Evolutionary conservation across 1,140 invertebrate genomes (phyloP).

Genomic region (Riptortus pedestris): DNA sequence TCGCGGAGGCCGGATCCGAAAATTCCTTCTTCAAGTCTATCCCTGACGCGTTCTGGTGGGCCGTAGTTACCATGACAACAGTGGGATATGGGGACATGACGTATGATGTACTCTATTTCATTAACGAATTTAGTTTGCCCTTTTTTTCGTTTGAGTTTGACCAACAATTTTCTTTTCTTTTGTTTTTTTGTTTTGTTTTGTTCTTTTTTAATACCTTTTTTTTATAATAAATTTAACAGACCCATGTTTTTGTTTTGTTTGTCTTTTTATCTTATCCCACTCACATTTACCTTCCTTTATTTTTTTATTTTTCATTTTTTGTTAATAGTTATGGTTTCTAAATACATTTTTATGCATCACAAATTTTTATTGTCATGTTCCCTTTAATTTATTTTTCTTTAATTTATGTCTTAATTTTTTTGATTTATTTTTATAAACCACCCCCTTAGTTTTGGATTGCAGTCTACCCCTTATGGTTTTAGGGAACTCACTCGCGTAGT

Average conservation of each 20-base stretch:
- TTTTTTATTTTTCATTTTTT: background rate
- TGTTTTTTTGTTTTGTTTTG: background rate
- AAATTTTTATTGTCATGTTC: constrained; percentile 10
- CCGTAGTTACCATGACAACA: constrained; percentile 85
- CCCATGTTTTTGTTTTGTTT: background rate
- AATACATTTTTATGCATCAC: background rate
- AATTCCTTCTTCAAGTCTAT: constrained; percentile 96
- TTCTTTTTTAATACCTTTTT: too few species aligned
- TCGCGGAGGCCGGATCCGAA: constrained; percentile 92
- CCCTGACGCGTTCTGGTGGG: constrained; percentile 95
- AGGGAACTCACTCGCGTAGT: constrained; percentile 26
- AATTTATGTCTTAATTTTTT: background rate
- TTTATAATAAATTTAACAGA: background rate
- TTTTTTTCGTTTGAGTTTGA: constrained; percentile 27
- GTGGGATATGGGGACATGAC: constrained; percentile 99
- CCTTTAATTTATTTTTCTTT: constrained; percentile 13
- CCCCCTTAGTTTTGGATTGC: constrained; percentile 19
- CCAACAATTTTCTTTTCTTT: constrained; percentile 15
- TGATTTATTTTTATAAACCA: background rate
- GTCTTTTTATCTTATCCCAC: background rate
- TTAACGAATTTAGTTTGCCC: constrained; percentile 46
- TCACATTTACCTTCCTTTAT: background rate
- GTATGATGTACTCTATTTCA: constrained; percentile 68
- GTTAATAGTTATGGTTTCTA: background rate
- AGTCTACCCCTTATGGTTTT: constrained; percentile 13